Base-by-base conservation (phyloP, 2,888 invertebrate genomes). In the Aromia moschata region DNA sequence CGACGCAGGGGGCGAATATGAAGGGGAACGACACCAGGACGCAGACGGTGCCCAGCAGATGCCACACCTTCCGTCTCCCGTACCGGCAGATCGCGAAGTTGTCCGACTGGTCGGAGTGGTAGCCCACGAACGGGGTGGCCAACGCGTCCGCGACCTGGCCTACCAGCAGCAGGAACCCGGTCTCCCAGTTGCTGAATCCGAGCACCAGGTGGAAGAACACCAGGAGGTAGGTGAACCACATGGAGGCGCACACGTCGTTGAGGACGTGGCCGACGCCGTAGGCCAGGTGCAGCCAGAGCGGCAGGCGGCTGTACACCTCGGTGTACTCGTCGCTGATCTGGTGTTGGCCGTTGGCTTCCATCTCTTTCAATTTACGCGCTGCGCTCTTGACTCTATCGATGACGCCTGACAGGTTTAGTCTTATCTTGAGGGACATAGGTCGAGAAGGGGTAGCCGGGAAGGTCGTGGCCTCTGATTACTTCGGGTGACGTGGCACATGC, bases 171-270 rank as follows among this genome's bases (percentile, higher is more conserved):
- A 93, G 81, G 53, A 86, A 80, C 2, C 87, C 87, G 2, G 87
- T 84, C 72, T 87, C 84, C 61, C 84, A 80, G 43, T 85, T 84
- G 72, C 80, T 83, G 73, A 87, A 87, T 71, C 85, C 83, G 18
- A 87, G 78, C 5, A 87, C 87, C 65, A 85, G 79, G 73, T 86
- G 85, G 74, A 94, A 91, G 80, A 89, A 96, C 18, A 96, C 89
- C 71, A 97, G 83, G 45, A 95, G 85, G 79, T 96, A 97, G 0
- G 93, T 93, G 80, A 96, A 97, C 96, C 96, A 96, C 86, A 97
- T 91, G 56, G 94, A 92, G 17, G 96, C 94, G 80, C 94, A 94
- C 17, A 97, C 86, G 82, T 97, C 96, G 80, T 97, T 97, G 66
- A 95, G 83, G 31, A 96, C 88, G 80, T 97, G 96, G 0, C 96